Base-by-base conservation (phyloP, 1,140 invertebrate species). In the Pissodes strobi region DNA sequence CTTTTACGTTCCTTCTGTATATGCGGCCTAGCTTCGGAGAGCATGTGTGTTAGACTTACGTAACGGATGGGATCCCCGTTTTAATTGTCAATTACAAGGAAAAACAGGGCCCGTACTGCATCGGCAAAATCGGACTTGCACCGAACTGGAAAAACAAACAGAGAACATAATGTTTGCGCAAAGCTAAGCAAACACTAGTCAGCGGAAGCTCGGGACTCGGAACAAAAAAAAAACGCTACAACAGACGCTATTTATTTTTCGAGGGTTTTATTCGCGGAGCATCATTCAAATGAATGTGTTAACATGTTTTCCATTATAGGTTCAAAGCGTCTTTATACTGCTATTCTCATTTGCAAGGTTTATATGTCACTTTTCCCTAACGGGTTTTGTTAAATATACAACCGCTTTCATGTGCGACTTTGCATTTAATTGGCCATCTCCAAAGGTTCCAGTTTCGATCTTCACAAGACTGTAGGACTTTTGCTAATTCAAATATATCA, bases 121-220 rank as follows among this genome's bases (percentile, higher is more conserved):
- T 25, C 15, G 59, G 48, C 68, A 49, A 55, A 70, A 68, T 70
- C 65, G 53, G 65, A 67, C 53, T 67, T 71, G 55, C 57, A 69
- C 30, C 49, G 67, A 67, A 72, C 69, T 65, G 71, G 69, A 71
- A 72, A 72, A 71, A 68, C 58, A 71, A 72, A 72, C 69, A 71
- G 62, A 45, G 67, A 59, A 64, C 62, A 64, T 67, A 61, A 65
- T 69, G 69, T 72, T 72, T 72, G 68, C 69, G 46, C 53, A 60
- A 53, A 64, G 60, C 69, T 66, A 45, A 68, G 67, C 63, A 72
- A 72, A 72, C 71, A 71, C 68, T 71, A 64, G 71, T 71, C 71
- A 71, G 71, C 67, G 62, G 66, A 64, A 67, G 68, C 62, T 64
- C 37, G 51, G 66, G 51, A 27, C 34, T 46, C 58, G 62, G 53